phyloP scores from a whole-genome alignment of 2,888 invertebrate species.

The Orthosia incerta region DNA sequence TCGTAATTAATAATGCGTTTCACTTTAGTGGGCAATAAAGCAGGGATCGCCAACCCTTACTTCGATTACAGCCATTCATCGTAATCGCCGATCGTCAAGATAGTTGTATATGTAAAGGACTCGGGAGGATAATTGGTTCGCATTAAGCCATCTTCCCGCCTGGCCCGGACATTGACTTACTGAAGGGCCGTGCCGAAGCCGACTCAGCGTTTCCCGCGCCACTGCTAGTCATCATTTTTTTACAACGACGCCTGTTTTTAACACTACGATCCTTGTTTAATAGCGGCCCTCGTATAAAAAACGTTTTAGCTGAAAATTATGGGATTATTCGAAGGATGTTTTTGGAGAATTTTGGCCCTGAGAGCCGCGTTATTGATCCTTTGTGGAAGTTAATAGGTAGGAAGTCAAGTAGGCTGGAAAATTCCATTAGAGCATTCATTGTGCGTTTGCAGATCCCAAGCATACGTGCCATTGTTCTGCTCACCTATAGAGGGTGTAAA shows the following conservation, averaged over 20 bases:
- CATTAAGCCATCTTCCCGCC: constrained; percentile 70
- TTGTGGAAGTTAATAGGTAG: constrained; percentile 55
- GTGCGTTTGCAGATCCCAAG: constrained; percentile 46
- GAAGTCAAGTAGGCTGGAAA: constrained; percentile 45
- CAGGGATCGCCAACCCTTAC: constrained; percentile 52
- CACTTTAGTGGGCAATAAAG: constrained; percentile 55
- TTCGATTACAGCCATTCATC: constrained; percentile 56
- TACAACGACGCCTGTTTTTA: constrained; percentile 62
- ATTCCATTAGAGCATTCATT: constrained; percentile 50
- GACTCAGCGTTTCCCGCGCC: constrained; percentile 59
- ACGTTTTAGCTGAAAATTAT: constrained; percentile 59
- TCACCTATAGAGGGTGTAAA: background rate
- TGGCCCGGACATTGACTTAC: constrained; percentile 74
- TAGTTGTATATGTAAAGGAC: constrained; percentile 64
- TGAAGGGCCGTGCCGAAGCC: constrained; percentile 60
- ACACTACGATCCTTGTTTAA: constrained; percentile 61
- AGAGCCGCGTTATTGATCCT: constrained; percentile 52
- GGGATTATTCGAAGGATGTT: constrained; percentile 50
- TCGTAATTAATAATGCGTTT: constrained; percentile 63
- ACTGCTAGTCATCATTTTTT: constrained; percentile 65
- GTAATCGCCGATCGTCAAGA: constrained; percentile 60
- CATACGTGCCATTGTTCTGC: constrained; percentile 32
- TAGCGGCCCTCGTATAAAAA: constrained; percentile 61
- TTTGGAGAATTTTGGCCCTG: constrained; percentile 30
- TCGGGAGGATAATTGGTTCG: constrained; percentile 69